These are phyloP conservation scores for Poicephalus gulielmi DNA, from an alignment of 2,113 vertebrate genomes.

Conservation along the genomic window DNA sequence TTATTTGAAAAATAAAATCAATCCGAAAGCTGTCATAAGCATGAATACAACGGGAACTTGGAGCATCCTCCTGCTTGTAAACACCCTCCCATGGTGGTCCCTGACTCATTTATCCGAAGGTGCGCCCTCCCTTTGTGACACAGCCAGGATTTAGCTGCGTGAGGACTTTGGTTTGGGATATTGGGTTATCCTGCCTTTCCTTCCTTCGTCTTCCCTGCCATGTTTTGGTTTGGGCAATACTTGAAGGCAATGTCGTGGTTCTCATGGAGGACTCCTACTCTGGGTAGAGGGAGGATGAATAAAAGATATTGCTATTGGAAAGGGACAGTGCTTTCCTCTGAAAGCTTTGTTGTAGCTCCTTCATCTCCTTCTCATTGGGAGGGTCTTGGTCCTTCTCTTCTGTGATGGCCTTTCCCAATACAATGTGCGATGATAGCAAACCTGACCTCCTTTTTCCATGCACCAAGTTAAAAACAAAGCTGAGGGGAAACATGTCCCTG, in stretches of 20 bases:
- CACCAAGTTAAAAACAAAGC: neutral
- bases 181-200: neutral
- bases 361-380: neutral
- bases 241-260: neutral
- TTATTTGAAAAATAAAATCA: slow-evolving; percentile 50
- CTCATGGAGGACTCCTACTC: neutral
- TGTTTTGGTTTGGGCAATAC: neutral
- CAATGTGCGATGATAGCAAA: neutral
- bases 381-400: neutral
- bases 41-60: neutral
- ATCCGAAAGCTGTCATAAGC: neutral
- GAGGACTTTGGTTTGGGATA: neutral
- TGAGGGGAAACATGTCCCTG: fast-evolving
- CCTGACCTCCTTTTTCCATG: neutral
- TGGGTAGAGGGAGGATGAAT: neutral
- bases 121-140: neutral
- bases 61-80: neutral
- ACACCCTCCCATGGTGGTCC: neutral
- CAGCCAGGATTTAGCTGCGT: neutral
- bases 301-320: neutral
- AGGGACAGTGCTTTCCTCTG: neutral
- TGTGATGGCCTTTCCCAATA: neutral
- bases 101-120: neutral
- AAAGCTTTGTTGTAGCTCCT: neutral
- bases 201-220: neutral